Conservation (phyloP, 2,113 vertebrate species). For the Campylomormyrus tamandua region DNA sequence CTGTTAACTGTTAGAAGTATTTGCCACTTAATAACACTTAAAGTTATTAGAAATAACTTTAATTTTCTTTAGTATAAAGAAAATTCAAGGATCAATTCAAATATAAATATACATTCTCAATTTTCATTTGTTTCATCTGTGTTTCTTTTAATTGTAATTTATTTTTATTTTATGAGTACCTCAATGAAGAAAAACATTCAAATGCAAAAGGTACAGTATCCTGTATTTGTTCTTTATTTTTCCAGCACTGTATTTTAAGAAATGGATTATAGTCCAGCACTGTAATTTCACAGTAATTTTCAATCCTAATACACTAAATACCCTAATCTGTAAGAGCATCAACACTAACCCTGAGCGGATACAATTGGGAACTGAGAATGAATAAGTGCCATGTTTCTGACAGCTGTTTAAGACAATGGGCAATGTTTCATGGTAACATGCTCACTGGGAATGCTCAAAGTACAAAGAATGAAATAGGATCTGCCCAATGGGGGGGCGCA, state of each 20-base stretch:
- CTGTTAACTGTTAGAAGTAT: background rate
- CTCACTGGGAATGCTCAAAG: constrained; percentile 41
- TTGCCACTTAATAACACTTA: background rate
- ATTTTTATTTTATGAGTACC: background rate
- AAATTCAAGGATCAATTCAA: background rate
- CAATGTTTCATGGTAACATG: constrained; percentile 35
- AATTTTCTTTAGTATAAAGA: background rate
- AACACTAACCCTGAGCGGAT: background rate
- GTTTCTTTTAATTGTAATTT: background rate
- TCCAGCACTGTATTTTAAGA: background rate
- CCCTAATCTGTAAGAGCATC: background rate
- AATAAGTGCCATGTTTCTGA: constrained; percentile 20
- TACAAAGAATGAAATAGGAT: constrained; percentile 41
- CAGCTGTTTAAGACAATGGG: constrained; percentile 47
- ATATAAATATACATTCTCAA: background rate
- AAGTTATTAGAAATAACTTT: background rate
- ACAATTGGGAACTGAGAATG: background rate
- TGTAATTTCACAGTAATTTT: background rate
- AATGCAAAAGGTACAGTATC: background rate
- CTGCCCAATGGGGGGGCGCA: constrained; percentile 33
- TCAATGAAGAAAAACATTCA: background rate
- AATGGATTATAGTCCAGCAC: background rate
- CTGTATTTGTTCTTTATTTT: background rate
- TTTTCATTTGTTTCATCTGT: background rate
- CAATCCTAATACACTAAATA: background rate